phyloP scores from a whole-genome alignment of 2,888 invertebrate species.

The Aphidoletes aphidimyza region DNA sequence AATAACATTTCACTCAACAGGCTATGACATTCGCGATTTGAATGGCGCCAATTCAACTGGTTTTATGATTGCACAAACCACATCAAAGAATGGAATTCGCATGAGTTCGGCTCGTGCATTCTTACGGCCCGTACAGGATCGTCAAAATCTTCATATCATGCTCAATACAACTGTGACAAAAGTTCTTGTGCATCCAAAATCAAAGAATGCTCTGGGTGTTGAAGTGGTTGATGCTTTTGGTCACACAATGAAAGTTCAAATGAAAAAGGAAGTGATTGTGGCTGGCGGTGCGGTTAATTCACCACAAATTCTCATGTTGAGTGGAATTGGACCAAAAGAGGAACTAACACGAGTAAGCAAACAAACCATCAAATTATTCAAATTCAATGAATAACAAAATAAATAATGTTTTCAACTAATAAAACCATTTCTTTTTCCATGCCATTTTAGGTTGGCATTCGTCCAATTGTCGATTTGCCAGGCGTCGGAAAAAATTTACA shows the following conservation, averaged over 20 bases:
- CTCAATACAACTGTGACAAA: constrained; percentile 76
- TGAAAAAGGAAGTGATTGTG: constrained; percentile 80
- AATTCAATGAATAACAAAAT: too few relatives aligned
- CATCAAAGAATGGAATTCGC: constrained; percentile 76
- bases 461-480: constrained; percentile 77
- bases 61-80: constrained; percentile 78
- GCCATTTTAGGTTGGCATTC: constrained; percentile 78
- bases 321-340: constrained; percentile 79
- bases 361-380: constrained; percentile 72
- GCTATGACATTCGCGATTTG: constrained; percentile 77
- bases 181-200: constrained; percentile 73
- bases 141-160: constrained; percentile 78
- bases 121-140: constrained; percentile 73
- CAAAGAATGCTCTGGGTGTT: constrained; percentile 74
- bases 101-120: constrained; percentile 86
- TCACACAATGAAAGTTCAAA: constrained; percentile 68
- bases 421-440: constrained; percentile 81
- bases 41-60: constrained; percentile 75
- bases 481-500: constrained; percentile 72
- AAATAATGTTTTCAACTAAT: constrained; percentile 82
- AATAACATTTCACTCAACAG: constrained; percentile 64
- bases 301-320: constrained; percentile 86
- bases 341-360: constrained; percentile 71
- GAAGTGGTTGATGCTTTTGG: constrained; percentile 74
- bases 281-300: constrained; percentile 86